phyloP scores from a whole-genome alignment of 1,140 invertebrate species.

The Archegozetes longisetosus region DNA sequence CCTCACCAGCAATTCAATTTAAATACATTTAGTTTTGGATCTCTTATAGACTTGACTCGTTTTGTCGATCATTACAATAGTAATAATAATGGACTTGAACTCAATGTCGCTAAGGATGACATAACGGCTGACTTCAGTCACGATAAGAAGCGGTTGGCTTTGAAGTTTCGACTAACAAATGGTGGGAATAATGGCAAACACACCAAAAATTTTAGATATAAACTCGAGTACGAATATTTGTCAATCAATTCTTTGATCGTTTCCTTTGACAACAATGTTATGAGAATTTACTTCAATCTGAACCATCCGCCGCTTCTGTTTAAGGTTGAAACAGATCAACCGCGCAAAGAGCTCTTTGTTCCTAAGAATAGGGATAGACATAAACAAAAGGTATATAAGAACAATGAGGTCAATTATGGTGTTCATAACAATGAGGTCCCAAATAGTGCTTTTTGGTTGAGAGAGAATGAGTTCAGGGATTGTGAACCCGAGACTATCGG shows the following conservation, averaged over 20 bases:
- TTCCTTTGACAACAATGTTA: neutral
- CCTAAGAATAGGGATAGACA: neutral
- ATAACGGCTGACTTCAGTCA: neutral
- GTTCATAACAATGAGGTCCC: neutral
- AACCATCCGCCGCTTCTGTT: neutral
- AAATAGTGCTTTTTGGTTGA: neutral
- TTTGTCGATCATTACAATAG: neutral
- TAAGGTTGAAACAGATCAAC: neutral
- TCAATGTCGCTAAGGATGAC: neutral
- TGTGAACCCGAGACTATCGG: neutral
- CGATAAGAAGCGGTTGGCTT: neutral
- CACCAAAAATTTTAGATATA: neutral
- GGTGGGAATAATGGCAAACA: neutral
- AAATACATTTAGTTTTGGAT: neutral
- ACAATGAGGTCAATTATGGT: neutral
- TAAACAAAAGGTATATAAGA: neutral
- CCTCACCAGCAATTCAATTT: neutral
- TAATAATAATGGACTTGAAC: neutral
- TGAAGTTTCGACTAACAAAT: neutral
- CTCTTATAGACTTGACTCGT: neutral
- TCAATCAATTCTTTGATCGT: neutral
- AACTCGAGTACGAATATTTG: neutral
- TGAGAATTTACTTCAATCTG: neutral
- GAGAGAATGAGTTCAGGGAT: neutral
- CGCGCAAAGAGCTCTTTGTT: neutral